Evolutionary conservation across 2,797 vertebrate species (phyloP), one percentile per base, ranked within the genome.

Genomic region (Sebastes reedi): DNA sequence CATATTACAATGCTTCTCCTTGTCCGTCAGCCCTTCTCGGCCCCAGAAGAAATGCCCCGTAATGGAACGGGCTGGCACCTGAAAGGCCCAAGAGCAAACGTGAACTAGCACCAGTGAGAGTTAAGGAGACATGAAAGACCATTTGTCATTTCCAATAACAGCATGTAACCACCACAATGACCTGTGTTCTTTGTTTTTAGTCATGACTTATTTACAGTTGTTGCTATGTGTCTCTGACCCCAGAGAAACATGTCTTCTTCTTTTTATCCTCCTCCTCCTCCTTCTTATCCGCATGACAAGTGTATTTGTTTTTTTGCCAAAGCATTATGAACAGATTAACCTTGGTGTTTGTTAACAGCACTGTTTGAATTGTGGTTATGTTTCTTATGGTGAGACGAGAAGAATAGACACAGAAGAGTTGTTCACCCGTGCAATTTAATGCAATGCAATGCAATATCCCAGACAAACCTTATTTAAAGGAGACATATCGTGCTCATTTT

Each of bases 71-170:
- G 86, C 89, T 91, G 83, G 56, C 87, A 91, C 84, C 87, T 84
- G 83, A 87, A 84, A 73, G 84, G 76, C 88, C 81, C 84, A 81
- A 77, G 85, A 91, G 87, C 79, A 86, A 81, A 89, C 67, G 55
- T 6, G 68, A 85, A 88, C 75, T 39, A 87, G 83, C 86, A 92
- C 86, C 77, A 72, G 74, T 67, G 32, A 73, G 91, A 71, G 83
- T 89, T 91, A 90, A 88, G 82, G 70, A 66, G 88, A 91, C 91
- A 94, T 87, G 89, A 91, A 91, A 87, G 86, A 80, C 88, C 89
- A 93, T 93, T 93, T 93, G 93, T 95, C 94, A 90, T 91, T 90
- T 93, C 74, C 88, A 87, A 87, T 94, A 90, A 92, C 86, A 77
- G 72, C 85, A 69, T 91, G 92, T 89, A 89, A 77, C 54, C 29